A percentile compares a stretch with the other conserved stretches of the same genome.
These are phyloP conservation scores for Cotesia glomerata DNA, from an alignment of 1,140 invertebrate genomes.

Conservation along the genomic window DNA sequence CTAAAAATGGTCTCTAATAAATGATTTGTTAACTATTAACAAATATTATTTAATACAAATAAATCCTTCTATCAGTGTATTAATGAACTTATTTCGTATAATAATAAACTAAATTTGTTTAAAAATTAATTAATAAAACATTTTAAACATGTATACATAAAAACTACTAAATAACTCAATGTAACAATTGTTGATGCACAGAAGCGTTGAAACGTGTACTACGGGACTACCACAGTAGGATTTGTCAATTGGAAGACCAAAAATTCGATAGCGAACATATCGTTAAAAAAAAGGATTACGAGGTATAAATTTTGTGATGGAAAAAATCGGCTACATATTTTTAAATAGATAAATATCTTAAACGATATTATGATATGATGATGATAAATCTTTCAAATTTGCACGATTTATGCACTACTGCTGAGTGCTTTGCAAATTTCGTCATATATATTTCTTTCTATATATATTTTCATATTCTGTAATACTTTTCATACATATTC, in stretches of 20 bases:
- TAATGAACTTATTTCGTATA: background rate
- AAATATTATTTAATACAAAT: too few species aligned
- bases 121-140: too few species aligned
- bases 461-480: background rate
- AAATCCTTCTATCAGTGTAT: too few species aligned
- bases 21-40: too few species aligned
- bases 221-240: slow-evolving; percentile 87
- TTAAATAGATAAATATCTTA: slow-evolving; percentile 20
- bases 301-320: slow-evolving; percentile 67
- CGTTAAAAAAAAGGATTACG: slow-evolving; percentile 96
- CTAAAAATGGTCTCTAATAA: too few species aligned
- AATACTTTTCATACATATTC: slow-evolving; percentile 35
- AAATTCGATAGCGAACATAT: slow-evolving; percentile 99
- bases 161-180: background rate
- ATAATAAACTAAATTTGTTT: too few species aligned
- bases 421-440: slow-evolving; percentile 53
- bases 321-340: slow-evolving; percentile 35
- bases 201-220: slow-evolving; percentile 78
- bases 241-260: slow-evolving; percentile 87
- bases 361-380: background rate
- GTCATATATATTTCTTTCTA: slow-evolving; percentile 6
- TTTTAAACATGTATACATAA: background rate
- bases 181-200: slow-evolving; percentile 44
- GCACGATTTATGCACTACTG: slow-evolving; percentile 1
- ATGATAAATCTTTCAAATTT: background rate